Evolutionary conservation across 2,797 vertebrate genomes (phyloP).

Genomic region (Notolepis coatsorum): DNA sequence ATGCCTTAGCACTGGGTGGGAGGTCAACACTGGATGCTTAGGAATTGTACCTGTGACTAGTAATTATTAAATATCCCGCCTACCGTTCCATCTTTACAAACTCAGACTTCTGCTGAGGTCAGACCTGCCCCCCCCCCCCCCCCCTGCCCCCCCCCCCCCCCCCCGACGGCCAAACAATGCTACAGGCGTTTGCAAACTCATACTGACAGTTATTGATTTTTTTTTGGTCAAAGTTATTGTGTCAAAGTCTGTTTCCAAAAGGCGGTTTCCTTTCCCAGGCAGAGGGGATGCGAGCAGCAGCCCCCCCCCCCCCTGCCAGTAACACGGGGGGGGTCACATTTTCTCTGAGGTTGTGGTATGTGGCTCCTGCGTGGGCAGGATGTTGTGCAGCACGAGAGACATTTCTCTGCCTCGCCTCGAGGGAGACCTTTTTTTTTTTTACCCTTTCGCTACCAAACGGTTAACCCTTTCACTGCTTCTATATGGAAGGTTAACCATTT

Average conservation of each 20-base stretch:
- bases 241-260: constrained; percentile 38
- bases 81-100: constrained; percentile 1
- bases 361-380: constrained; percentile 67
- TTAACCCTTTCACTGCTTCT: too few relatives aligned
- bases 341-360: constrained; percentile 56
- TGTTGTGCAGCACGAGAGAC: constrained; percentile 65
- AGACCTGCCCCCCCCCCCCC: background rate
- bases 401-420: constrained; percentile 69
- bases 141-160: too few relatives aligned
- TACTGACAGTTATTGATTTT: constrained; percentile 12
- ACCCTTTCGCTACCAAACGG: too few relatives aligned
- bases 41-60: too few relatives aligned
- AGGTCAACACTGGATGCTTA: too few relatives aligned
- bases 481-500: too few relatives aligned
- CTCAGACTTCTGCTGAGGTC: constrained; percentile 1
- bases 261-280: constrained; percentile 52
- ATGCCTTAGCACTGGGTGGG: too few relatives aligned
- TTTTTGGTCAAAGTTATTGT: constrained; percentile 24
- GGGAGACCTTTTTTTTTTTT: constrained; percentile 35
- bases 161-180: constrained; percentile 23
- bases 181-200: constrained; percentile 10
- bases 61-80: too few relatives aligned
- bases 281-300: constrained; percentile 28
- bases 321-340: constrained; percentile 56
- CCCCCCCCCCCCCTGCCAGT: constrained; percentile 40